These are phyloP conservation scores for Bombus terrestris DNA, from an alignment of 1,140 invertebrate species.

Conservation along the genomic window DNA sequence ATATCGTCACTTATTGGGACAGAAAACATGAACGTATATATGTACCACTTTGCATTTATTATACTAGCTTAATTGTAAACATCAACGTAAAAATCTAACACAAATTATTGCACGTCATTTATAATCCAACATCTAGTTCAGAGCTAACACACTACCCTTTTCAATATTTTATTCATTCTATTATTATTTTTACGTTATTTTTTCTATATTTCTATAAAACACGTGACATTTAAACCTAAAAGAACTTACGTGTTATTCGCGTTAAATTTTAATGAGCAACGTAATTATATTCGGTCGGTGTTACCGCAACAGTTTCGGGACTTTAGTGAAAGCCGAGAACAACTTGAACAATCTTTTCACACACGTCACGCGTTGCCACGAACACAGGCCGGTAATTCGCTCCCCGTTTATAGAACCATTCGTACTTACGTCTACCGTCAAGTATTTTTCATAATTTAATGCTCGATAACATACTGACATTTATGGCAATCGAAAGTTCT, in stretches of 20 bases:
- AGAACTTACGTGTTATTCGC: not conserved
- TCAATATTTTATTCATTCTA: too few species aligned
- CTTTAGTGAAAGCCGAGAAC: constrained; percentile 6
- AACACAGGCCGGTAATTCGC: not conserved
- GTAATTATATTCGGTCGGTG: not conserved
- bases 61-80: too few species aligned
- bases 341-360: not conserved
- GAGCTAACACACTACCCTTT: too few species aligned
- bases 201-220: too few species aligned
- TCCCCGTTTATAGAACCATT: not conserved
- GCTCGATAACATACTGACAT: not conserved
- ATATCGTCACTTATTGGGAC: too few species aligned
- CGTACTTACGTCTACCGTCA: not conserved
- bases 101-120: not conserved
- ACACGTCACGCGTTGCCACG: not conserved
- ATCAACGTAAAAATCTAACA: too few species aligned
- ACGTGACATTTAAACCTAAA: too few species aligned
- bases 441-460: not conserved
- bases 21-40: too few species aligned
- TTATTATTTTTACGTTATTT: too few species aligned
- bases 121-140: too few species aligned
- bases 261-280: constrained; percentile 29
- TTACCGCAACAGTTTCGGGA: constrained; percentile 8
- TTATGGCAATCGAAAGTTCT: not conserved
- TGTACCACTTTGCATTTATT: too few species aligned